phyloP scores from a whole-genome alignment of 2,113 vertebrate species.

The Tragulus kanchil region DNA sequence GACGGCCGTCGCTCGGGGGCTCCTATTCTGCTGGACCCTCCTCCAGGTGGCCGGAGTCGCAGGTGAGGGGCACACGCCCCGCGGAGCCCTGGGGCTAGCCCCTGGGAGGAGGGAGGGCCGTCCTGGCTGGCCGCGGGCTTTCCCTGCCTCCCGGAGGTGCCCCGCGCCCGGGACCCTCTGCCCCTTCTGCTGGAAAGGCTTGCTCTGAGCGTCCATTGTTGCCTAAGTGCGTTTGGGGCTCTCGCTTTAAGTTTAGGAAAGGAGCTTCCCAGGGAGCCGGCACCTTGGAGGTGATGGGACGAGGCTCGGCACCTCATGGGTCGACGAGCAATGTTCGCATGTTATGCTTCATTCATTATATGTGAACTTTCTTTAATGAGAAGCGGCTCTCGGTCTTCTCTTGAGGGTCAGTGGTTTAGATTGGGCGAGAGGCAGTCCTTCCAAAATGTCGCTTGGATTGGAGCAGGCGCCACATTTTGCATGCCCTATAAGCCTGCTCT shows the following conservation, averaged over 20 bases:
- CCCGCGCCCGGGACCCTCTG: rapidly evolving
- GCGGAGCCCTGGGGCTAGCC: neutral
- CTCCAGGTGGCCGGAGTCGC: neutral
- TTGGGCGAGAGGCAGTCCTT: neutral
- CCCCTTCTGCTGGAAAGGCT: neutral
- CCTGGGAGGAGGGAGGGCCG: neutral
- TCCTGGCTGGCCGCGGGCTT: neutral
- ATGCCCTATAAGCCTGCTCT: neutral
- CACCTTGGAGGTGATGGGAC: neutral
- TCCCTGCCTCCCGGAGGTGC: neutral
- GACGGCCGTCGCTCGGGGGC: neutral
- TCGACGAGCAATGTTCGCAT: neutral
- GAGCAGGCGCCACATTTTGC: neutral
- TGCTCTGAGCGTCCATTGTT: neutral
- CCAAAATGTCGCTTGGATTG: neutral
- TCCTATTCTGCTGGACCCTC: slow-evolving; percentile 48
- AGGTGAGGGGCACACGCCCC: slow-evolving; percentile 65
- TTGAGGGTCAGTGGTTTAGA: neutral
- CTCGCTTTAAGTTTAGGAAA: neutral
- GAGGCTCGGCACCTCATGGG: neutral
- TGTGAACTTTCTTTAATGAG: neutral
- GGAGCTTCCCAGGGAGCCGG: neutral
- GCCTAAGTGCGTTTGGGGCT: neutral
- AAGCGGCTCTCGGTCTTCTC: neutral
- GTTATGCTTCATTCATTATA: neutral